Percentiles rank a stretch among this genome's conserved stretches.
phyloP scores from a whole-genome alignment of 2,797 vertebrate species.

The Champsocephalus esox region DNA sequence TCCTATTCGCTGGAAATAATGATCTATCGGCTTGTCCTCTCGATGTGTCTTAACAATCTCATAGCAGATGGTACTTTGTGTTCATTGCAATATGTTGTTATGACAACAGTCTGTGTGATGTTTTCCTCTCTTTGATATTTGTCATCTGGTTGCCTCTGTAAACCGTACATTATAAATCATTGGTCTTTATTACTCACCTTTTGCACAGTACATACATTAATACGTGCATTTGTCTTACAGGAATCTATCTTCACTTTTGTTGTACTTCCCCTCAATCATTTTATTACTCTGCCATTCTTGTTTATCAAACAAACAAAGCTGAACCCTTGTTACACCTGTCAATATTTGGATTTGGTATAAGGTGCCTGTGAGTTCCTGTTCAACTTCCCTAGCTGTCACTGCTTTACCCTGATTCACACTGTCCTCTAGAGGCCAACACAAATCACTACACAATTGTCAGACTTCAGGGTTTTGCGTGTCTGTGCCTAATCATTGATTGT shows the following conservation, averaged over 20 bases:
- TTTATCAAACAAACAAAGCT: background rate
- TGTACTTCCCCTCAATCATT: background rate
- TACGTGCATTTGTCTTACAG: background rate
- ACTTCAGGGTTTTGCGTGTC: background rate
- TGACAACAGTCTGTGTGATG: slow-evolving; percentile 85
- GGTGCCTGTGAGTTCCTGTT: background rate
- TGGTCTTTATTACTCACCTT: slow-evolving; percentile 43
- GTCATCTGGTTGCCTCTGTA: slow-evolving; percentile 65
- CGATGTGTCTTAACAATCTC: slow-evolving; percentile 78
- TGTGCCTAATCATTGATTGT: background rate
- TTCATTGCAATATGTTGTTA: slow-evolving; percentile 86
- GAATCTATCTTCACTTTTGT: background rate
- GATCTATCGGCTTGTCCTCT: slow-evolving; percentile 76
- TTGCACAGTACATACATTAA: background rate
- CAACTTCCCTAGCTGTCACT: slow-evolving; percentile 1
- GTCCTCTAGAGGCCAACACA: slow-evolving; percentile 65
- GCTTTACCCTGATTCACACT: slow-evolving; percentile 56
- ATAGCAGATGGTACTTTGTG: slow-evolving; percentile 81
- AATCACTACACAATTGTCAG: slow-evolving; percentile 47
- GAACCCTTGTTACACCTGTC: background rate
- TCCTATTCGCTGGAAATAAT: slow-evolving; percentile 77
- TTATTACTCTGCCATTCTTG: background rate
- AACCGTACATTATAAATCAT: slow-evolving; percentile 45
- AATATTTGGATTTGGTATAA: background rate
- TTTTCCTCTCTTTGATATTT: slow-evolving; percentile 79